These are phyloP conservation scores for Plecotus auritus DNA, from an alignment of 2,113 vertebrate genomes.

Conservation along the genomic window DNA sequence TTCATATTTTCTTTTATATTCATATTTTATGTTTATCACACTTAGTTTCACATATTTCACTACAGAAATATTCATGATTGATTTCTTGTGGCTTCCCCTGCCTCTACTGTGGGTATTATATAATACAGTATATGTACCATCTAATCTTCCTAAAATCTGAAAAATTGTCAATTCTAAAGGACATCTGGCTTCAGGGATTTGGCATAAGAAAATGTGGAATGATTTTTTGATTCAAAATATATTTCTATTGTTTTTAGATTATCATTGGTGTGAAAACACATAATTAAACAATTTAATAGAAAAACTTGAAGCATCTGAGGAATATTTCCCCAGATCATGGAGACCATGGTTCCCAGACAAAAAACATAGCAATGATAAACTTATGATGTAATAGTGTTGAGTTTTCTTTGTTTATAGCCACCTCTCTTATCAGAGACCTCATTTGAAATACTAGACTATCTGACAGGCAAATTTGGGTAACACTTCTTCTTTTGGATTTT, in stretches of 20 bases:
- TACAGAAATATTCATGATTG: not conserved
- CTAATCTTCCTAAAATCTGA: not conserved
- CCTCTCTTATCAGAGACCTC: conserved; percentile 4
- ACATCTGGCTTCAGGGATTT: not conserved
- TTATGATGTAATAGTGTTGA: not conserved
- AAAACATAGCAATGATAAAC: conserved; percentile 18
- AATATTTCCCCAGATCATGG: not conserved
- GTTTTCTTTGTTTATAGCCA: conserved; percentile 15
- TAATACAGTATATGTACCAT: not conserved
- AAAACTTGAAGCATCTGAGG: not conserved
- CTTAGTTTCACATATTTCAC: not conserved
- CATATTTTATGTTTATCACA: not conserved
- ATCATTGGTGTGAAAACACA: not conserved
- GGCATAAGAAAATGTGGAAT: not conserved
- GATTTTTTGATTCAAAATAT: not conserved
- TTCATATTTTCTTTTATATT: conserved; percentile 3
- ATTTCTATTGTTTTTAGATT: conserved; percentile 23
- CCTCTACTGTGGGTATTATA: not conserved
- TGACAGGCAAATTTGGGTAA: conserved; percentile 19
- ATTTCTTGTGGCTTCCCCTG: not conserved
- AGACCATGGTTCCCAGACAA: not conserved
- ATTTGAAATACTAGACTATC: conserved; percentile 42
- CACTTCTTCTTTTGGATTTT: conserved; percentile 27
- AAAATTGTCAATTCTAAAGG: conserved; percentile 3
- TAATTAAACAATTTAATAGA: not conserved